Conservation (phyloP, 2,113 vertebrate species). For the Pogona vitticeps region DNA sequence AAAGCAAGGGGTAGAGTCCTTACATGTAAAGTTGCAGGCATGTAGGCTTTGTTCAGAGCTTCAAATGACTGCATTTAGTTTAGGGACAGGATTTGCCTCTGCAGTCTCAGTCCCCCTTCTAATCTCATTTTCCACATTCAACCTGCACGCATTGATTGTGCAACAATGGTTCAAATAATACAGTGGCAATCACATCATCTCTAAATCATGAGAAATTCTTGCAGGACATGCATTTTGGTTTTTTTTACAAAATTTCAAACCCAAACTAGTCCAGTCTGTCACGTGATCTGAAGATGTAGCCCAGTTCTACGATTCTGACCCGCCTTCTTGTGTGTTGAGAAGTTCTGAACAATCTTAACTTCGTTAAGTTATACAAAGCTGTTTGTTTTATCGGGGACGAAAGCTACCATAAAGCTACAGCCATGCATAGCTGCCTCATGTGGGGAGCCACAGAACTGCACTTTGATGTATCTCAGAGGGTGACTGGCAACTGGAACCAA, state of each 20-base stretch:
- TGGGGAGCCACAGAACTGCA: background rate
- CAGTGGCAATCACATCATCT: background rate
- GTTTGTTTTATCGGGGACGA: background rate
- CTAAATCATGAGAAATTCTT: background rate
- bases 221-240: too few relatives aligned
- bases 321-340: background rate
- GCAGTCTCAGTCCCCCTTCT: background rate
- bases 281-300: background rate
- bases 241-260: background rate
- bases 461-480: background rate
- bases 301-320: background rate
- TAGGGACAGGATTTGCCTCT: background rate
- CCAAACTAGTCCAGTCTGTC: background rate
- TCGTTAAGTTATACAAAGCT: background rate
- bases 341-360: background rate
- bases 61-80: background rate
- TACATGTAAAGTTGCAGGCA: background rate
- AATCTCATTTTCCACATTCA: background rate
- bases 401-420: too few relatives aligned
- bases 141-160: background rate
- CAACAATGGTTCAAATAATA: background rate
- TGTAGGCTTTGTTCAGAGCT: background rate
- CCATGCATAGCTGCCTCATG: background rate
- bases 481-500: background rate
- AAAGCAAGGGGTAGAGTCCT: background rate